phyloP scores from a whole-genome alignment of 2,113 vertebrate species.

The Lepisosteus osseus region DNA sequence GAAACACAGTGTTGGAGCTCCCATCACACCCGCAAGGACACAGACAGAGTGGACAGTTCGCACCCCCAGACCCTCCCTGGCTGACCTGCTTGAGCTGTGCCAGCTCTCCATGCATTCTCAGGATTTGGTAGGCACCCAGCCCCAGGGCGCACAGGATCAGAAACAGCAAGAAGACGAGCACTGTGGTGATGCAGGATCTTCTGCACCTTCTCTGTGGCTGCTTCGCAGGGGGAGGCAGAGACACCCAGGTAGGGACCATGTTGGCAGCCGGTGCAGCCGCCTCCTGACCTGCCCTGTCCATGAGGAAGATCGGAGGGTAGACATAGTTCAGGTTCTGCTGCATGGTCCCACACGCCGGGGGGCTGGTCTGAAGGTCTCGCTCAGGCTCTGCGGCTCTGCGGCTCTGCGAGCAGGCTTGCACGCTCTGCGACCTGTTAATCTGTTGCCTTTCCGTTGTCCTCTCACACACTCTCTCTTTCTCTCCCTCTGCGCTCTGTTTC shows the following conservation, averaged over 20 bases:
- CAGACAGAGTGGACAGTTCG: background rate
- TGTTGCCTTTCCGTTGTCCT: conserved; percentile 5
- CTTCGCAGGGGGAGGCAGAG: conserved; percentile 32
- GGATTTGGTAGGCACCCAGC: conserved; percentile 40
- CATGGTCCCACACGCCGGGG: conserved; percentile 24
- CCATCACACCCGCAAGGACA: background rate
- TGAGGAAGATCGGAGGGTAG: conserved; percentile 33
- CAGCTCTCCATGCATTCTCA: conserved; percentile 30
- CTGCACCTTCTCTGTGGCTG: conserved; percentile 14
- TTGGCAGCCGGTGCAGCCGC: background rate
- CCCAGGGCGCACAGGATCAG: conserved; percentile 39
- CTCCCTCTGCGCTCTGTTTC: background rate
- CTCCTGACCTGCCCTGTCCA: conserved; percentile 24
- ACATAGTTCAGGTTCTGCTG: conserved; percentile 2
- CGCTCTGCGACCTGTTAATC: background rate
- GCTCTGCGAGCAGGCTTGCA: conserved; percentile 9
- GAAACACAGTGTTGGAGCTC: background rate
- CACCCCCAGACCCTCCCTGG: background rate
- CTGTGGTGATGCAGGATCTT: conserved; percentile 11
- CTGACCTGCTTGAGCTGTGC: conserved; percentile 31
- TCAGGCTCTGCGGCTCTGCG: background rate
- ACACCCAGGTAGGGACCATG: conserved; percentile 42
- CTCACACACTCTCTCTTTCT: background rate
- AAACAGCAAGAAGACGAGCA: conserved; percentile 29
- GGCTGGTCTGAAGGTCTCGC: conserved; percentile 8